Percentiles rank a stretch among this genome's conserved stretches.
These are phyloP conservation scores for Harpalus rufipes DNA, from an alignment of 2,888 invertebrate genomes.

Conservation along the genomic window DNA sequence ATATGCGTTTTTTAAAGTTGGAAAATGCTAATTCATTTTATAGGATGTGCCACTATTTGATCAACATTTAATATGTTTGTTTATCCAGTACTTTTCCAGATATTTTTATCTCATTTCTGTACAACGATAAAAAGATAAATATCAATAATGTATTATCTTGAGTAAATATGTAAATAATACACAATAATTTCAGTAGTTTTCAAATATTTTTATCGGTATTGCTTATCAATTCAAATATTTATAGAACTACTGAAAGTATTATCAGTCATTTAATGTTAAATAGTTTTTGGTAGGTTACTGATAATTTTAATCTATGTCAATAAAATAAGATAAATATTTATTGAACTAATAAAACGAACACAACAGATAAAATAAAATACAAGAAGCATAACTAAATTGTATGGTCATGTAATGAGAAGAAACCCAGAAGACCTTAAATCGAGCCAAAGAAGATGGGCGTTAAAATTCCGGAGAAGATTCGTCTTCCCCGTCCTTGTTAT, in stretches of 20 bases:
- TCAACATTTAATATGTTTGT: background rate
- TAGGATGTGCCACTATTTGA: background rate
- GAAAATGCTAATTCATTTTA: background rate
- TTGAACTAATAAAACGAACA: background rate
- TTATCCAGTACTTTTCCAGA: background rate
- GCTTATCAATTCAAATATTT: slow-evolving; percentile 22
- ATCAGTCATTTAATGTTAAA: background rate
- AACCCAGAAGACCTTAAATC: too few species aligned
- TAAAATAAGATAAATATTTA: background rate
- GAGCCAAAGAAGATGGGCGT: too few species aligned
- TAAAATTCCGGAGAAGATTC: too few species aligned
- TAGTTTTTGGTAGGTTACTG: background rate
- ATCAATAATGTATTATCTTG: background rate
- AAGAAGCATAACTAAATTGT: background rate
- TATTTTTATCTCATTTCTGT: background rate
- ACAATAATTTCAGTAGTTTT: slow-evolving; percentile 1
- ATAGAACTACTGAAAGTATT: background rate
- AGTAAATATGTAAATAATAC: slow-evolving; percentile 32
- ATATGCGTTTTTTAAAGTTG: background rate
- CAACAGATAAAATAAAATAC: background rate
- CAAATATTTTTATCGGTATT: slow-evolving; percentile 39
- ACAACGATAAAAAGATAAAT: background rate
- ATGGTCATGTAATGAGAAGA: background rate
- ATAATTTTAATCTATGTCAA: background rate
- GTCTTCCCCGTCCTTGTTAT: too few species aligned